phyloP scores from a whole-genome alignment of 2,888 invertebrate species.

The Meiosimyza platycephala region DNA sequence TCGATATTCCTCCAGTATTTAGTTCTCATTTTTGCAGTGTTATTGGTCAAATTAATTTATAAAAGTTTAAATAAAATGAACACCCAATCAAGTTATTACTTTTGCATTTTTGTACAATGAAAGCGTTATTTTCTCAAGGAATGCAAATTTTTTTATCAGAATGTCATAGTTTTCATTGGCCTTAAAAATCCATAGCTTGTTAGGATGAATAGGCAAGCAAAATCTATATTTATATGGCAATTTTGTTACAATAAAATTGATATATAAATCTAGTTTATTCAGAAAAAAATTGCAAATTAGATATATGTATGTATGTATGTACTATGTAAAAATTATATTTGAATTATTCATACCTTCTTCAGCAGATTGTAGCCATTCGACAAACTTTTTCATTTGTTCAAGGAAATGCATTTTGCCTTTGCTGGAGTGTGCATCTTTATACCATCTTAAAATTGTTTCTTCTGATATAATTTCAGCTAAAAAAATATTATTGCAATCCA shows the following conservation, averaged over 20 bases:
- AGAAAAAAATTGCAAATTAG: slow-evolving; percentile 32
- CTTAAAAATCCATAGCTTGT: slow-evolving; percentile 51
- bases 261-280: slow-evolving; percentile 30
- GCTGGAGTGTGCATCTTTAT: slow-evolving; percentile 89
- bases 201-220: slow-evolving; percentile 61
- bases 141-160: slow-evolving; percentile 6
- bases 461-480: slow-evolving; percentile 91
- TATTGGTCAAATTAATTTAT: slow-evolving; percentile 33
- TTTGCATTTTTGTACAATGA: slow-evolving; percentile 38
- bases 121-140: slow-evolving; percentile 48
- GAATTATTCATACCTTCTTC: slow-evolving; percentile 76
- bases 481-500: slow-evolving; percentile 46
- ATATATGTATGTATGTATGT: not conserved
- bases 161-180: slow-evolving; percentile 62
- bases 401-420: slow-evolving; percentile 98
- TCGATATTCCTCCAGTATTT: no score
- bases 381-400: slow-evolving; percentile 97
- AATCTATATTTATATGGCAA: slow-evolving; percentile 60
- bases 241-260: slow-evolving; percentile 39
- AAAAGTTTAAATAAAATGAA: slow-evolving; percentile 11
- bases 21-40: not conserved
- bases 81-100: slow-evolving; percentile 33
- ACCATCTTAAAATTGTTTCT: slow-evolving; percentile 96
- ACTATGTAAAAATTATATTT: slow-evolving; percentile 9
- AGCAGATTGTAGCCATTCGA: slow-evolving; percentile 97